These are phyloP conservation scores for Physella acuta DNA, from an alignment of 1,140 invertebrate genomes.

Conservation along the genomic window DNA sequence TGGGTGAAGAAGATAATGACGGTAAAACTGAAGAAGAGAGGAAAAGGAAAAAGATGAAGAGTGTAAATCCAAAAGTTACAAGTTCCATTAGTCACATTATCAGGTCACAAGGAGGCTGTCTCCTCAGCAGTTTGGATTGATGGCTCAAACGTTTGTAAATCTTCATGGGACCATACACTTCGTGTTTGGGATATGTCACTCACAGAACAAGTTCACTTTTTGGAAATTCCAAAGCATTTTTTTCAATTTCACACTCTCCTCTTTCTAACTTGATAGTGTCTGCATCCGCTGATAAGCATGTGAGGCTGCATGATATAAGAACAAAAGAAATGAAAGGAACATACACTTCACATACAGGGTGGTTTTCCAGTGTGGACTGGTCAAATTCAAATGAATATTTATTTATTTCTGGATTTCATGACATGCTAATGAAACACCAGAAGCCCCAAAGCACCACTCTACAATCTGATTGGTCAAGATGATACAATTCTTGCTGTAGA, in stretches of 20 bases:
- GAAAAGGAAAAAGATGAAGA: slow-evolving; percentile 25
- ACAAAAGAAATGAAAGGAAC: slow-evolving; percentile 84
- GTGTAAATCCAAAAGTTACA: neutral
- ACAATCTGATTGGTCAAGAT: slow-evolving; percentile 88
- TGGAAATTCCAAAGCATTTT: slow-evolving; percentile 81
- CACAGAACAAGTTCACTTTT: slow-evolving; percentile 51
- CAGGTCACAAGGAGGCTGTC: slow-evolving; percentile 89
- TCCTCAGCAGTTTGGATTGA: slow-evolving; percentile 83
- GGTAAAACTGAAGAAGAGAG: neutral
- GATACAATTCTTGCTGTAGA: slow-evolving; percentile 92
- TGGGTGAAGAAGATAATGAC: too few relatives aligned
- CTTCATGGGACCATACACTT: slow-evolving; percentile 93
- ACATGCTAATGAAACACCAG: slow-evolving; percentile 84
- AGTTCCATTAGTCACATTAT: slow-evolving; percentile 83
- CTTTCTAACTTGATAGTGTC: slow-evolving; percentile 76
- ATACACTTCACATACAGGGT: slow-evolving; percentile 87
- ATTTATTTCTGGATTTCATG: slow-evolving; percentile 92
- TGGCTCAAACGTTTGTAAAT: slow-evolving; percentile 71
- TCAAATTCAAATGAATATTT: slow-evolving; percentile 79
- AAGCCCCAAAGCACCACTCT: slow-evolving; percentile 89
- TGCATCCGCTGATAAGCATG: slow-evolving; percentile 84
- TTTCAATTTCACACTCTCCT: slow-evolving; percentile 81
- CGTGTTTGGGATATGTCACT: slow-evolving; percentile 91
- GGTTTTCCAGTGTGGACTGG: slow-evolving; percentile 90
- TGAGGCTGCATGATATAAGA: slow-evolving; percentile 89